phyloP scores from a whole-genome alignment of 2,888 invertebrate species.

The Platycnemis pennipes region DNA sequence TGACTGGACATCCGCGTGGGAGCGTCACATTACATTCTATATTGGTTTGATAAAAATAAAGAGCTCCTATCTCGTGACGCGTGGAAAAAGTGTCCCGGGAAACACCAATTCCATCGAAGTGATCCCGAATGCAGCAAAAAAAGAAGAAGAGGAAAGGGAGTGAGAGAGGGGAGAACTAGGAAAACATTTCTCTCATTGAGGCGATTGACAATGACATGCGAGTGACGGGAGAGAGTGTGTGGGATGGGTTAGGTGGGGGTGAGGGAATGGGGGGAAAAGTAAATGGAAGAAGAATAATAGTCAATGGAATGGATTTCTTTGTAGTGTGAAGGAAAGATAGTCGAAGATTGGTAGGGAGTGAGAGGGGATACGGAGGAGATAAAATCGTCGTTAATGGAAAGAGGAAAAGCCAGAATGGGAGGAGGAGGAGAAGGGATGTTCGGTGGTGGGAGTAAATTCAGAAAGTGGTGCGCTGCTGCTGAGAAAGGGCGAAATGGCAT shows the following conservation, averaged over 20 bases:
- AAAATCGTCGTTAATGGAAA: background rate
- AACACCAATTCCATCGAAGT: conserved; percentile 27
- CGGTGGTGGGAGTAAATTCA: background rate
- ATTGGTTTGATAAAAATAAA: background rate
- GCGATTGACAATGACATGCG: background rate
- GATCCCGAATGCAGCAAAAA: background rate
- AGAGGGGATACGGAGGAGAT: background rate
- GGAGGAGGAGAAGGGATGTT: background rate
- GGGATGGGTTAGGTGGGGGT: too few relatives aligned
- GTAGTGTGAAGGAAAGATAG: background rate
- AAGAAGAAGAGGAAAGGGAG: background rate
- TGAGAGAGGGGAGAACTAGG: background rate
- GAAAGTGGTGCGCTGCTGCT: background rate
- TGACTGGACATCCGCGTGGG: background rate
- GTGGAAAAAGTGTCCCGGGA: background rate
- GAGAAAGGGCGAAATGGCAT: background rate
- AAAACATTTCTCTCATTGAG: background rate
- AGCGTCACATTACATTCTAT: background rate
- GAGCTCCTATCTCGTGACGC: background rate
- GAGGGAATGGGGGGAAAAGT: background rate
- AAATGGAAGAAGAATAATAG: conserved; percentile 6
- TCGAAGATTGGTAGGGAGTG: too few relatives aligned
- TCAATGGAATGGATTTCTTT: background rate
- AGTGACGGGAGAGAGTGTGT: background rate
- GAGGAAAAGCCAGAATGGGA: background rate